A percentile compares a stretch with the other conserved stretches of the same genome.
Conservation (phyloP, 2,113 vertebrate genomes). For the Lepus americanus region DNA sequence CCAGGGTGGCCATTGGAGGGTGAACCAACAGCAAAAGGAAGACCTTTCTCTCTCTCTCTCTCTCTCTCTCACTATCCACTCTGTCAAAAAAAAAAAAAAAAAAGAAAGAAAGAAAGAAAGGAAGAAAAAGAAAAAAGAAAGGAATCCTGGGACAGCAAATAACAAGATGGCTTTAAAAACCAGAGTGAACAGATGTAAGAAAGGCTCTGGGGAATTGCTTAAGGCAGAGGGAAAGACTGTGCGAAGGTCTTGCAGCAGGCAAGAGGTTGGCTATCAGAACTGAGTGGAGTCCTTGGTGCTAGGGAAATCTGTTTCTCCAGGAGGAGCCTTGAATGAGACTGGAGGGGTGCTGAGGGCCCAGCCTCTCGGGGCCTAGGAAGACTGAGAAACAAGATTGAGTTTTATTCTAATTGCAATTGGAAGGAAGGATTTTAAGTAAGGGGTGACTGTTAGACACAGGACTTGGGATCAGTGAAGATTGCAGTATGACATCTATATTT, state of each 20-base stretch:
- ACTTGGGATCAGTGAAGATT: neutral
- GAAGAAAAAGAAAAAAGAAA: too few species aligned
- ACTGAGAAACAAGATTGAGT: neutral
- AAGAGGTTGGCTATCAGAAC: neutral
- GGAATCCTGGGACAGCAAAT: slow-evolving; percentile 38
- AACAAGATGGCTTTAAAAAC: neutral
- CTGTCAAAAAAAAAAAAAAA: neutral
- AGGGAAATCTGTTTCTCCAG: neutral
- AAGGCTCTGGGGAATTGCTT: neutral
- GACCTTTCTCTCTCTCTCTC: too few species aligned
- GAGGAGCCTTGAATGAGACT: neutral
- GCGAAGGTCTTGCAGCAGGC: neutral
- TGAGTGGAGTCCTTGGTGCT: neutral
- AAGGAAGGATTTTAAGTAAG: slow-evolving; percentile 14
- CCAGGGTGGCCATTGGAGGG: too few species aligned
- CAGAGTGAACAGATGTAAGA: neutral
- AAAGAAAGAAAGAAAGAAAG: too few species aligned
- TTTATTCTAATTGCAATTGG: slow-evolving; percentile 46
- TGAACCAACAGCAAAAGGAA: too few species aligned
- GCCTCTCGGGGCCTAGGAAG: neutral
- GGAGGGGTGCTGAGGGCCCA: neutral
- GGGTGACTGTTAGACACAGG: neutral
- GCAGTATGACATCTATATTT: neutral
- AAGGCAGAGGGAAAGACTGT: neutral
- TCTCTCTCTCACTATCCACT: too few species aligned